These are phyloP conservation scores for Nephrotoma guestfalica DNA, from an alignment of 2,888 invertebrate species.

Conservation along the genomic window DNA sequence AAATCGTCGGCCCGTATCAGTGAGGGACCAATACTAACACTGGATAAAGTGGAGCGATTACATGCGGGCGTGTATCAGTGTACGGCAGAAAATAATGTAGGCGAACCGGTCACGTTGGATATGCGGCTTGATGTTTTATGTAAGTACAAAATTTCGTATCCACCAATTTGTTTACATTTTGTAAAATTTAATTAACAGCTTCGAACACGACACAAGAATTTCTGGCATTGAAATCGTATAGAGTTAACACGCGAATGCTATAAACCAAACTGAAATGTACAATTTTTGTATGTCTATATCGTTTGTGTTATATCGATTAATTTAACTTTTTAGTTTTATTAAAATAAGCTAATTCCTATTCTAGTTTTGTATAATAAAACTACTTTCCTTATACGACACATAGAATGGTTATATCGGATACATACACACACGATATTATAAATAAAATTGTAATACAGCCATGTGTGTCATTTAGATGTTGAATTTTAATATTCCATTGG, in stretches of 20 bases:
- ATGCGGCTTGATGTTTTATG: slow-evolving; percentile 51
- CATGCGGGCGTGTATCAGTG: slow-evolving; percentile 53
- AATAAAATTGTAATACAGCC: not conserved
- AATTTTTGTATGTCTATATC: not conserved
- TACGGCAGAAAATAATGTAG: slow-evolving; percentile 53
- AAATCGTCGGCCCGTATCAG: slow-evolving; percentile 35
- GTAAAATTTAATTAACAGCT: too few species aligned
- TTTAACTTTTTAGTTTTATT: not conserved
- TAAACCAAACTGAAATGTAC: not conserved
- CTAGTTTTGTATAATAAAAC: not conserved
- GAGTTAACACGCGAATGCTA: not conserved
- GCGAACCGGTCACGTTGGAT: slow-evolving; percentile 47
- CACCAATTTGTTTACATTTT: too few species aligned
- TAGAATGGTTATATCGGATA: not conserved
- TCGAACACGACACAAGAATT: not conserved
- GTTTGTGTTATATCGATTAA: not conserved
- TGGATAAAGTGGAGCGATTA: slow-evolving; percentile 45
- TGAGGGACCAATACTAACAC: slow-evolving; percentile 46
- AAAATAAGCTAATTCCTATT: not conserved
- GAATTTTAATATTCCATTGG: not conserved
- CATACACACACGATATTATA: not conserved
- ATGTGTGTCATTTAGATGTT: not conserved
- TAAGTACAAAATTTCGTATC: slow-evolving; percentile 30
- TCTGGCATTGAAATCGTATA: not conserved
- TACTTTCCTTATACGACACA: not conserved